Percentiles rank a stretch among this genome's conserved stretches.
Evolutionary conservation across 2,113 vertebrate species (phyloP).

Genomic region (Rhinolophus sinicus): DNA sequence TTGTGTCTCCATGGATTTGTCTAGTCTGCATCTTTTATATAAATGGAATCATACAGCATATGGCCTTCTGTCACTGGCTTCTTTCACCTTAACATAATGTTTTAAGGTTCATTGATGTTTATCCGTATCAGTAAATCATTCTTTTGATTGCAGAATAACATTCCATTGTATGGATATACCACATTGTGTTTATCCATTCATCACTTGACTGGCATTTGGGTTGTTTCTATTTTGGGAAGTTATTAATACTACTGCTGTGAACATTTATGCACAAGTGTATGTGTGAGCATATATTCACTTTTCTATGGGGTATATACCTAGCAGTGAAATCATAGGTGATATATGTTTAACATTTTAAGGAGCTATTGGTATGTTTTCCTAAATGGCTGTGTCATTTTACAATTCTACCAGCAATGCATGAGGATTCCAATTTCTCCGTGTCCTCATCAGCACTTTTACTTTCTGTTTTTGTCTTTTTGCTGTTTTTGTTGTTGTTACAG

Average conservation of each 20-base stretch:
- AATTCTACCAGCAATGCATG: not conserved
- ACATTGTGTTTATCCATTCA: not conserved
- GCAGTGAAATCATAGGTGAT: not conserved
- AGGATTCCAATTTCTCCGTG: not conserved
- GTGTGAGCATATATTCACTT: not conserved
- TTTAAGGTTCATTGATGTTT: not conserved
- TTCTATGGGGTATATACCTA: not conserved
- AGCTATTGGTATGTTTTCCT: not conserved
- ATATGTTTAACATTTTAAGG: not conserved
- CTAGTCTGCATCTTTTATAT: not conserved
- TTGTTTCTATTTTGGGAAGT: not conserved
- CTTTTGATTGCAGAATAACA: not conserved
- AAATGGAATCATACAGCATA: not conserved
- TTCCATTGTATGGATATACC: not conserved
- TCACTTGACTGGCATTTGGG: not conserved
- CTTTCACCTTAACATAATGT: not conserved
- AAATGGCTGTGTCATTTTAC: not conserved
- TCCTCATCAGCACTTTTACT: not conserved
- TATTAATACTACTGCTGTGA: not conserved
- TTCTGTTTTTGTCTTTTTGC: not conserved
- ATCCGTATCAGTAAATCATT: not conserved
- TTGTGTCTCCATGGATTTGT: not conserved
- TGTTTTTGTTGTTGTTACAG: not conserved
- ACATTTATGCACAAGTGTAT: not conserved
- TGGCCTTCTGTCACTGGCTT: not conserved